phyloP scores from a whole-genome alignment of 2,113 vertebrate species.

The Chloebia gouldiae region DNA sequence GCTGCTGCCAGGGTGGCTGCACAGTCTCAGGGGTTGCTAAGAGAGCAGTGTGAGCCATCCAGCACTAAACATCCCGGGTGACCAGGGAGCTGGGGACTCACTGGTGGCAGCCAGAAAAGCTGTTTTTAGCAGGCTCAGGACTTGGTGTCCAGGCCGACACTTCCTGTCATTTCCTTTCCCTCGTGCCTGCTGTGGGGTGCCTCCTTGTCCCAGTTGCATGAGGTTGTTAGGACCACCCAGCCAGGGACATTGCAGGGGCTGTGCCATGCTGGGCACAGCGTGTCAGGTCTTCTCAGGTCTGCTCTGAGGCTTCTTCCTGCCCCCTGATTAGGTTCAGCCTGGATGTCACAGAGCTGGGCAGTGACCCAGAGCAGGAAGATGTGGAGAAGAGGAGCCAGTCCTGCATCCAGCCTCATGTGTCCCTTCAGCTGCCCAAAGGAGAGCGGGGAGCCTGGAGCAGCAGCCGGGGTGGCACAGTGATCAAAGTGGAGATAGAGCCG shows the following conservation, averaged over 20 bases:
- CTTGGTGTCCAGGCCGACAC: neutral
- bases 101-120: neutral
- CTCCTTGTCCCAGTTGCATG: neutral
- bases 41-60: neutral
- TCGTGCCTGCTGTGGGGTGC: neutral
- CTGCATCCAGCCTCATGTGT: neutral
- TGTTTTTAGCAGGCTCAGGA: neutral
- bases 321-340: slow-evolving; percentile 80
- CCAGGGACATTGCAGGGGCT: neutral
- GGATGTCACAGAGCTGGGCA: slow-evolving; percentile 73
- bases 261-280: neutral
- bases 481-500: slow-evolving; percentile 29
- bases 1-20: neutral
- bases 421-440: slow-evolving; percentile 48
- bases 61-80: neutral
- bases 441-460: slow-evolving; percentile 41
- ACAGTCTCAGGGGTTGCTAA: slow-evolving; percentile 9
- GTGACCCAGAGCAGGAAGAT: slow-evolving; percentile 77
- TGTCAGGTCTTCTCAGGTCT: neutral
- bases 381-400: slow-evolving; percentile 37
- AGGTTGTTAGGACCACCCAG: neutral
- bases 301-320: neutral
- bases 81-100: neutral
- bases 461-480: neutral
- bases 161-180: neutral